Conservation (phyloP, 2,888 invertebrate species). For the Parnassius orleans region DNA sequence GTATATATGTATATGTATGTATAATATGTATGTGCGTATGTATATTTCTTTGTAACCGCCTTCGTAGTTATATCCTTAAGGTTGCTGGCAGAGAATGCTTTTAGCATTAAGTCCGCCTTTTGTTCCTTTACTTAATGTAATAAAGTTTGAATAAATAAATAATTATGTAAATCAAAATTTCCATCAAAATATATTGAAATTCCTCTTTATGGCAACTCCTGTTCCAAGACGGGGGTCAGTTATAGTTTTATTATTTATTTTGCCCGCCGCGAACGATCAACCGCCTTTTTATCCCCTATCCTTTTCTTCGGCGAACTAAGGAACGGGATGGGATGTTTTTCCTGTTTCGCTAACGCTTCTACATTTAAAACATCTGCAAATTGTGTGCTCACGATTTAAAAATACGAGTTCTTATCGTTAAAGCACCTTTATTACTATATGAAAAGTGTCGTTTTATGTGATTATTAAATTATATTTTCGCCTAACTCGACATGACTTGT, state of each 20-base stretch:
- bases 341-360: constrained; percentile 59
- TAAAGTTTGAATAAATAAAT: too few species aligned
- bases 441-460: constrained; percentile 9
- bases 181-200: not conserved
- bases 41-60: too few species aligned
- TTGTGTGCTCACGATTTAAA: constrained; percentile 29
- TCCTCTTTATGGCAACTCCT: constrained; percentile 7
- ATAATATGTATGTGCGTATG: too few species aligned
- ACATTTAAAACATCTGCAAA: constrained; percentile 43
- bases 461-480: constrained; percentile 9
- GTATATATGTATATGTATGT: too few species aligned
- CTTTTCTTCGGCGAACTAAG: constrained; percentile 48
- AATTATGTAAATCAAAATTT: not conserved
- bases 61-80: too few species aligned
- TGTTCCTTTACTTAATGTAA: too few species aligned
- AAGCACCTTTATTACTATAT: constrained; percentile 12
- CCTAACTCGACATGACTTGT: constrained; percentile 1
- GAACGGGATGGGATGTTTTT: constrained; percentile 47
- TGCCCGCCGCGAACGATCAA: constrained; percentile 65
- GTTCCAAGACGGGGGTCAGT: constrained; percentile 60
- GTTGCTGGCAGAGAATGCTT: too few species aligned
- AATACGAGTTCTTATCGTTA: constrained; percentile 26
- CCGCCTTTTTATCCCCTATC: constrained; percentile 63
- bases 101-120: too few species aligned
- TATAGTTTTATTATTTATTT: constrained; percentile 72